Evolutionary conservation across 1,140 invertebrate species (phyloP).

Genomic region (Tetramorium alpestre): DNA sequence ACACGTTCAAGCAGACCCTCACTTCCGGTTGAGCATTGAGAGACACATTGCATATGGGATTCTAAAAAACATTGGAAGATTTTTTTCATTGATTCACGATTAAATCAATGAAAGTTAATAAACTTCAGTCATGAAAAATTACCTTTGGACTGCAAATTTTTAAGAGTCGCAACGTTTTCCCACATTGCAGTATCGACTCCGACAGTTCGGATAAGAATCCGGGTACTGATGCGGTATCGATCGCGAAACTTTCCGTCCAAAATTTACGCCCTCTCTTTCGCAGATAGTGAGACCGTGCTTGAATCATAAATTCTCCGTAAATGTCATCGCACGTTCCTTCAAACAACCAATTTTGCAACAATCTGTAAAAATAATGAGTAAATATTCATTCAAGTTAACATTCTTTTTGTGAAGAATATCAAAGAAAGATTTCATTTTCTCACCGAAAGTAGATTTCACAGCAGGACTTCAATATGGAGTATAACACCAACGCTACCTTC

Average conservation of each 20-base stretch:
- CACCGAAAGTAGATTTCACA: constrained; percentile 89
- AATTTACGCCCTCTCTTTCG: constrained; percentile 86
- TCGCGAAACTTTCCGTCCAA: constrained; percentile 88
- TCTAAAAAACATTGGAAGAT: constrained; percentile 78
- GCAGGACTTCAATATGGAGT: constrained; percentile 86
- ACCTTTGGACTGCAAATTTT: constrained; percentile 88
- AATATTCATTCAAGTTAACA: background rate
- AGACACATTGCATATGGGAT: constrained; percentile 86
- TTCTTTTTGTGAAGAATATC: background rate
- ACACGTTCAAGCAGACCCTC: constrained; percentile 86
- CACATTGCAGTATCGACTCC: constrained; percentile 87
- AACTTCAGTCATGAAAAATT: background rate
- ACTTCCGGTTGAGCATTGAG: constrained; percentile 86
- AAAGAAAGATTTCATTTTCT: constrained; percentile 36
- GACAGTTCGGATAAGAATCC: constrained; percentile 86
- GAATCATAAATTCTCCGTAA: constrained; percentile 88
- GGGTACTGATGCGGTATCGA: constrained; percentile 86
- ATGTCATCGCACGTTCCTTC: constrained; percentile 87
- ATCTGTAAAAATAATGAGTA: constrained; percentile 79
- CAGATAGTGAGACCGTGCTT: constrained; percentile 85
- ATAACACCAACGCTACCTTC: constrained; percentile 85
- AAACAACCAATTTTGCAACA: constrained; percentile 89
- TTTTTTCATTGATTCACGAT: background rate
- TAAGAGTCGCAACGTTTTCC: constrained; percentile 87
- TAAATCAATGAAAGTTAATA: background rate